These are phyloP conservation scores for Umimayanthus chanpuru DNA, from an alignment of 92 coral and sea anemone genomes.

Conservation along the genomic window DNA sequence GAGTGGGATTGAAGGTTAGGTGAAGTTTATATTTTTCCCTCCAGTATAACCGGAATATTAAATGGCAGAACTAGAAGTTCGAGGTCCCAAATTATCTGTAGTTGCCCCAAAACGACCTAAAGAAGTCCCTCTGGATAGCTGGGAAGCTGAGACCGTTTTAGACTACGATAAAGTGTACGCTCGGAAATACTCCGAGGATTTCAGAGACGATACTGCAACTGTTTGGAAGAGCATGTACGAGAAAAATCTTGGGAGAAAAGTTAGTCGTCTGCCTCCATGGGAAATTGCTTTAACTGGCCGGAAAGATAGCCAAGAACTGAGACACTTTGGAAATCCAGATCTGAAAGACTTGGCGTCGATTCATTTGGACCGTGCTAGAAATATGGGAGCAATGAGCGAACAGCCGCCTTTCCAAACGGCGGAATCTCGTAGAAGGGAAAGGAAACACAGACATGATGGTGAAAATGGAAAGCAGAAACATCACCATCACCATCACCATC, in stretches of 20 bases:
- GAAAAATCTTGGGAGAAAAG: conserved; percentile 84
- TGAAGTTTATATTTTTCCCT: background rate
- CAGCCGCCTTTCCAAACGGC: conserved; percentile 62
- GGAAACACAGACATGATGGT: conserved; percentile 29
- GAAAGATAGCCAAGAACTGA: conserved; percentile 52
- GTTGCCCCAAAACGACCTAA: conserved; percentile 36
- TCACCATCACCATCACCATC: conserved; percentile 25
- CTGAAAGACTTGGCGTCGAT: conserved; percentile 69
- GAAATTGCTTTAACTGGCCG: conserved; percentile 47
- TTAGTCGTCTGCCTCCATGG: conserved; percentile 87
- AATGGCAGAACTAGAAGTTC: conserved; percentile 10
- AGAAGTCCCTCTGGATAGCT: conserved; percentile 62
- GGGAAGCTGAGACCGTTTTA: conserved; percentile 67
- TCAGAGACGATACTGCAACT: conserved; percentile 86
- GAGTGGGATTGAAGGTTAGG: background rate
- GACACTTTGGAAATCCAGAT: conserved; percentile 52
- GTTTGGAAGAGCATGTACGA: conserved; percentile 95
- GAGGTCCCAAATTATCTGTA: conserved; percentile 28
- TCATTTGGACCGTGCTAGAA: conserved; percentile 67
- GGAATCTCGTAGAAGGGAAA: conserved; percentile 60
- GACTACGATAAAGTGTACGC: conserved; percentile 75
- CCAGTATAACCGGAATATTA: no score
- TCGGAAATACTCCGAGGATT: conserved; percentile 69
- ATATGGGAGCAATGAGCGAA: conserved; percentile 51
- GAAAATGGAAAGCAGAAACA: conserved; percentile 9